phyloP scores from a whole-genome alignment of 2,113 vertebrate species.

The Sisor rabdophorus region DNA sequence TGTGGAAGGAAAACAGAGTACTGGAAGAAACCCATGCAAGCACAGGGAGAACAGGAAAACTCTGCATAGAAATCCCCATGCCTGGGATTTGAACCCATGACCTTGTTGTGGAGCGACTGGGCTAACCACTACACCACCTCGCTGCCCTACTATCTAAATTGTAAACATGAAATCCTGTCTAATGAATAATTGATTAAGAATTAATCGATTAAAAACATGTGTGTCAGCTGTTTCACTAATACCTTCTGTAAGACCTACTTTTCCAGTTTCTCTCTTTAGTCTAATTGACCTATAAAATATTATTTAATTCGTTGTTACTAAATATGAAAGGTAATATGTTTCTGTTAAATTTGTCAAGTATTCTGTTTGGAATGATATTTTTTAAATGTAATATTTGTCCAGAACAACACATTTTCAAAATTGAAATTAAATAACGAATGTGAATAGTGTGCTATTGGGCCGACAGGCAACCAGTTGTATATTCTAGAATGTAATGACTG shows the following conservation, averaged over 20 bases:
- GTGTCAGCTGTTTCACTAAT: constrained; percentile 23
- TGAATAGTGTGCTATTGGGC: neutral
- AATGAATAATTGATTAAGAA: constrained; percentile 52
- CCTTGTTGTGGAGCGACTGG: no score
- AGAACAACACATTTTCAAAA: neutral
- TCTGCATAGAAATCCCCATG: no score
- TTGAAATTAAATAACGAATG: constrained; percentile 4
- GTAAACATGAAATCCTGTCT: constrained; percentile 44
- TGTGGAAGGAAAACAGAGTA: no score
- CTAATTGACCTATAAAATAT: constrained; percentile 29
- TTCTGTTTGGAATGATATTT: neutral
- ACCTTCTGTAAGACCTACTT: neutral
- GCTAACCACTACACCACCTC: no score
- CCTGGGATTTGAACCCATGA: no score
- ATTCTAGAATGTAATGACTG: neutral
- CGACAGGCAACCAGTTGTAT: neutral
- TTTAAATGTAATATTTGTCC: no score
- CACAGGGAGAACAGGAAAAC: no score
- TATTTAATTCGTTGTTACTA: constrained; percentile 40
- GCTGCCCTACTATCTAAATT: constrained; percentile 19
- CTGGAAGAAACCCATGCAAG: no score
- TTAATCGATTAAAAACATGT: constrained; percentile 34
- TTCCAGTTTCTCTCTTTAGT: constrained; percentile 15
- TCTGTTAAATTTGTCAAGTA: neutral
- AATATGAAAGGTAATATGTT: neutral